Percentiles rank a stretch among this genome's conserved stretches.
Evolutionary conservation across 2,113 vertebrate genomes (phyloP).

Genomic region (Protobothrops flavoviridis): DNA sequence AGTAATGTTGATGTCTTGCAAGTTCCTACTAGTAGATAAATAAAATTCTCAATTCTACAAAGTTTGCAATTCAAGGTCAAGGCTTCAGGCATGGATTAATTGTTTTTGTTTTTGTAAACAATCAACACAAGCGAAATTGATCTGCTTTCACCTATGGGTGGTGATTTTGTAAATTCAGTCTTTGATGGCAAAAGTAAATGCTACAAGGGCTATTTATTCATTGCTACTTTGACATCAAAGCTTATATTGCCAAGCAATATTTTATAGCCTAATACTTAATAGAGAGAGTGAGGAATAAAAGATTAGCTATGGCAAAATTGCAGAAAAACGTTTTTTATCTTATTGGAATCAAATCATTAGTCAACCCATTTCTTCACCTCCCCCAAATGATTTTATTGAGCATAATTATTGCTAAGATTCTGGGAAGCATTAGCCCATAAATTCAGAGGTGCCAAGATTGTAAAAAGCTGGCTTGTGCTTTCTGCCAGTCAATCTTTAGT

Average conservation of each 20-base stretch:
- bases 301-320: conserved; percentile 26
- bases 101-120: conserved; percentile 37
- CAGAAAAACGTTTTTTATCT: not conserved
- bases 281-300: not conserved
- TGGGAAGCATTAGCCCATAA: not conserved
- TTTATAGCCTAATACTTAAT: not conserved
- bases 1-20: conserved; percentile 13
- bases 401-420: not conserved
- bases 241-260: conserved; percentile 40
- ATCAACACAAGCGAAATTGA: conserved; percentile 9
- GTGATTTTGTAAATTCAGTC: conserved; percentile 38
- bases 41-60: conserved; percentile 42
- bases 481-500: not conserved
- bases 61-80: conserved; percentile 35
- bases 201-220: conserved; percentile 4
- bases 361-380: not conserved
- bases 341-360: not conserved
- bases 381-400: not conserved
- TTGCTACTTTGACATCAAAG: conserved; percentile 48
- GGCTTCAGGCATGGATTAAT: conserved; percentile 55
- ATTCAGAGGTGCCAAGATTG: not conserved
- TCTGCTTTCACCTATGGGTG: conserved; percentile 13
- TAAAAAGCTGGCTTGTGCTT: not conserved
- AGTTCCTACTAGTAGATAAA: conserved; percentile 33
- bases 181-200: conserved; percentile 17